Base-by-base conservation (phyloP, 2,797 vertebrate genomes). In the Telmatherina bonti region DNA sequence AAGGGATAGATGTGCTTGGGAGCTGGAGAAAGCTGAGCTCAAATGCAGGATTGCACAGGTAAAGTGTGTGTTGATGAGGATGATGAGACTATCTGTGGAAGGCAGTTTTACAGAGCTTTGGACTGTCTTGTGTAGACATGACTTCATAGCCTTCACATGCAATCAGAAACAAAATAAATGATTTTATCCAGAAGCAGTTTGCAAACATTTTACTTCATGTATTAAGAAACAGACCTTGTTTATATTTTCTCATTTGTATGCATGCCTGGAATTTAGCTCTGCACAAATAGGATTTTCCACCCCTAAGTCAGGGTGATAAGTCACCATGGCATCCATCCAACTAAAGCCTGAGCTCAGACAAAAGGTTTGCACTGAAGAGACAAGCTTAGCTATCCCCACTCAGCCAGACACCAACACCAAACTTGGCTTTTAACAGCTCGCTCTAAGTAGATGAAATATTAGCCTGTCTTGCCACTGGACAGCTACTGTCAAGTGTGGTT, bases 41-140 rank as follows among this genome's bases (percentile, higher is more conserved):
- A 92, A 94, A 71, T 90, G 89, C 82, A 87, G 90, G 66, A 87
- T 95, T 82, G 88, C 83, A 33, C 93, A 96, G 94, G 95, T 96
- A 77, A 65, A 41, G 16, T 58, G 13, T 57, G 1, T 35, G 15
- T 55, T 10, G 24, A 51, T 22, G 53, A n/a, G 67, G 62, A 33
- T 15, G 5, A 45, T 27, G 20, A 69, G 18, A 30, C 16, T 58
- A 20, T 7, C 7, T 67, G 12, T 22, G 63, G 38, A 63, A 63
- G 30, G 59, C 24, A 16, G 8, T n/a, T n/a, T 30, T 45, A 8
- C 53, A 16, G 31, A 10, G 41, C 15, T 63, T 53, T 57, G 26
- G 57, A 24, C 35, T 22, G 6, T 13, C 10, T 36, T 30, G 13
- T 58, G 18, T 33, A 26, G 35, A 5, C 38, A 45, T n/a, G 30